Evolutionary conservation across 1,140 invertebrate genomes (phyloP).

Genomic region (Hermatobates lingyangjiaoensis): DNA sequence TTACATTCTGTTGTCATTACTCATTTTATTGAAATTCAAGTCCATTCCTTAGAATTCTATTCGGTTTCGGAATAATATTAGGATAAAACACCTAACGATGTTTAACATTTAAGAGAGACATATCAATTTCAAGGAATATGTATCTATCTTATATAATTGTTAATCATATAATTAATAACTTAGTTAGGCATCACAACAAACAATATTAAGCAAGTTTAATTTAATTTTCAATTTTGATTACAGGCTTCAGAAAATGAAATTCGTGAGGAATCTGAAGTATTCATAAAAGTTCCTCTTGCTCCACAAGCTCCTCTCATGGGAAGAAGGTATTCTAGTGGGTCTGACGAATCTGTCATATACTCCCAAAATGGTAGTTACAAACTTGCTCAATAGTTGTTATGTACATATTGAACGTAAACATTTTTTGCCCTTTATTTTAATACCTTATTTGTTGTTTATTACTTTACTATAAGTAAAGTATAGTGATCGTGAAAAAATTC

Average conservation of each 20-base stretch:
- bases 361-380: conserved; percentile 23
- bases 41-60: too few relatives aligned
- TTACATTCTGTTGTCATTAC: too few relatives aligned
- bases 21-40: too few relatives aligned
- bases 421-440: not conserved
- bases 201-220: not conserved
- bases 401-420: not conserved
- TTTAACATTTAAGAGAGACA: too few relatives aligned
- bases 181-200: not conserved
- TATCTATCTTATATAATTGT: too few relatives aligned
- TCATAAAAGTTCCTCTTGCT: conserved; percentile 19
- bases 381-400: not conserved
- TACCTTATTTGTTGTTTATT: not conserved
- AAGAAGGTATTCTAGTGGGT: conserved; percentile 29
- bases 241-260: conserved; percentile 1
- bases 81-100: too few relatives aligned
- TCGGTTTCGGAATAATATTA: too few relatives aligned
- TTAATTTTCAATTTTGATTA: not conserved
- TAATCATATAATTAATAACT: too few relatives aligned
- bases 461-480: too few relatives aligned
- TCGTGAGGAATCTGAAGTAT: conserved; percentile 3
- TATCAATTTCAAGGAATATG: too few relatives aligned
- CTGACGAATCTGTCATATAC: conserved; percentile 32
- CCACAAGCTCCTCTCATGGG: conserved; percentile 17
- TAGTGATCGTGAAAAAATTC: too few relatives aligned